Evolutionary conservation across 2,888 invertebrate species (phyloP), one percentile per base, ranked within the genome.

Genomic region (Chrysolina oricalcia): DNA sequence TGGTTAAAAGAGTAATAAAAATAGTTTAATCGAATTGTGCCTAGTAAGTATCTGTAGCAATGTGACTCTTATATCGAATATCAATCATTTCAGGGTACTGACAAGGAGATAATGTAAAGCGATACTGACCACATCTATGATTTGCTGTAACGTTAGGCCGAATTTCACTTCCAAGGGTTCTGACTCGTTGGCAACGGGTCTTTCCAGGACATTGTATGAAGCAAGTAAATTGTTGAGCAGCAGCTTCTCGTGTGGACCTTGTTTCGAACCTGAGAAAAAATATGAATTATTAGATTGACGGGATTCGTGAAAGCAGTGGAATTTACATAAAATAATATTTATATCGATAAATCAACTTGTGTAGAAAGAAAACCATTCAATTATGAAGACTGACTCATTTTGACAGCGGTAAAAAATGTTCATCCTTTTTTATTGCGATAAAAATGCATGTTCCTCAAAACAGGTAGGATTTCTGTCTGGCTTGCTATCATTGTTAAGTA

Each of bases 131-230:
- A 97, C 97, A 90, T 97, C 97, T 88, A 97, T 97, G 89, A 97
- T 97, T 90, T 97, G 97, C 90, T 96, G 96, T 85, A 97, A 90
- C 78, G 97, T 97, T 88, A 97, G 93, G 85, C 97, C 97, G 89
- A 97, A 97, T 89, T 93, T 95, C 85, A 97, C 96, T 91, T 96
- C 94, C 81, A 97, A 91, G 70, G 97, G 94, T 86, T 96, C 96
- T 85, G 96, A 96, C 91, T 97, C 97, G 89, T 96, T 96, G 85
- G 95, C 95, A 80, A 97, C 97, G 74, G 97, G 97, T 89, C 97
- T 92, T 91, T 97, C 97, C 89, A 97, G 91, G 82, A 94, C 94
- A 90, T 97, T 96, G 91, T 97, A 97, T 78, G 92, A 92, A 85
- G 92, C 92, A 85, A 97, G 92, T 85, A 97, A 91, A 88, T 94